Evolutionary conservation across 2,113 vertebrate genomes (phyloP).

Genomic region (Siniperca chuatsi): DNA sequence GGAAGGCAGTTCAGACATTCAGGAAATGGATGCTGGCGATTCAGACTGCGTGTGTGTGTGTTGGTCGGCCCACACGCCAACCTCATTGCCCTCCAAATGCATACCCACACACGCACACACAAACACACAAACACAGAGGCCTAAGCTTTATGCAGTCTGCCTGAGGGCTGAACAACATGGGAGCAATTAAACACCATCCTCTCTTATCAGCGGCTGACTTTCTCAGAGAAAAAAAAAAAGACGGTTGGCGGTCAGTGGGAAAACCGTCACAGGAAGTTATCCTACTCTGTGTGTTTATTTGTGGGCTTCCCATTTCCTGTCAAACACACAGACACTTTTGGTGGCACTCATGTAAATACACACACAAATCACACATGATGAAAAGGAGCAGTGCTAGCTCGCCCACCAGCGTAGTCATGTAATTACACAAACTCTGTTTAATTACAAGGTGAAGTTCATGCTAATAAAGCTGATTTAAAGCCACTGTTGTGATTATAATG

Average conservation of each 20-base stretch:
- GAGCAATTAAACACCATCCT: constrained; percentile 70
- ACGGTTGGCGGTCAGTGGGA: constrained; percentile 21
- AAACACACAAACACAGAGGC: constrained; percentile 31
- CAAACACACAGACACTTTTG: constrained; percentile 36
- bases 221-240: constrained; percentile 41
- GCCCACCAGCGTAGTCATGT: constrained; percentile 25
- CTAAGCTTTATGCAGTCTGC: constrained; percentile 18
- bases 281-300: constrained; percentile 69
- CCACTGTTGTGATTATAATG: background rate
- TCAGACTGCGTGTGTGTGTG: constrained; percentile 23
- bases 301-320: constrained; percentile 74
- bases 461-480: constrained; percentile 34
- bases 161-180: constrained; percentile 61
- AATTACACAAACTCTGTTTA: constrained; percentile 43
- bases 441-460: constrained; percentile 13
- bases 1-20: constrained; percentile 58
- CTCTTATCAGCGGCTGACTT: constrained; percentile 63
- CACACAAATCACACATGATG: constrained; percentile 41
- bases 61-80: constrained; percentile 24
- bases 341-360: constrained; percentile 40
- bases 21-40: constrained; percentile 65
- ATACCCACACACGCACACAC: constrained; percentile 35
- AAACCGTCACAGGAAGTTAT: constrained; percentile 69
- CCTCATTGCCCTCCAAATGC: constrained; percentile 42
- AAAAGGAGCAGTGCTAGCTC: constrained; percentile 8